A percentile compares a stretch with the other conserved stretches of the same genome.
phyloP scores from a whole-genome alignment of 2,888 invertebrate species.

The Cordylochernes scorpioides region DNA sequence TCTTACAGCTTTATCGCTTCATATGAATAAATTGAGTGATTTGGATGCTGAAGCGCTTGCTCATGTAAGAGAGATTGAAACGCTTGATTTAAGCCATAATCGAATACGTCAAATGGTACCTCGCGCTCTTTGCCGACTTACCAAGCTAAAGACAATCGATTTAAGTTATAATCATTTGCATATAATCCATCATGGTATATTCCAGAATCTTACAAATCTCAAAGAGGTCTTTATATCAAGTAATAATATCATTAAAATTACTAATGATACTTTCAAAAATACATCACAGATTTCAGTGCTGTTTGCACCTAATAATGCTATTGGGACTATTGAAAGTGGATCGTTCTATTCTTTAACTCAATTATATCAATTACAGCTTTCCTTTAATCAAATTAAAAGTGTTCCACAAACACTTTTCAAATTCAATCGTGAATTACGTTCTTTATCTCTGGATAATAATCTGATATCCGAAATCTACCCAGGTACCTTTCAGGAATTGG shows the following conservation, averaged over 20 bases:
- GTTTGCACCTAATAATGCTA: slow-evolving; percentile 59
- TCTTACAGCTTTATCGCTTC: slow-evolving; percentile 42
- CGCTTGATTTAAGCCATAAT: slow-evolving; percentile 61
- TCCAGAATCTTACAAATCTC: slow-evolving; percentile 46
- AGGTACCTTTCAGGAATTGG: slow-evolving; percentile 46
- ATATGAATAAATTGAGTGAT: slow-evolving; percentile 51
- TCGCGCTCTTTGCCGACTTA: slow-evolving; percentile 44
- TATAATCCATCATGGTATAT: slow-evolving; percentile 44
- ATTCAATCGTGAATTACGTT: slow-evolving; percentile 44
- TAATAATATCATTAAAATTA: slow-evolving; percentile 60
- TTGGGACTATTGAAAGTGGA: slow-evolving; percentile 42
- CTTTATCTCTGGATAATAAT: slow-evolving; percentile 61
- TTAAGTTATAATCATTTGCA: slow-evolving; percentile 69
- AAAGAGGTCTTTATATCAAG: slow-evolving; percentile 58
- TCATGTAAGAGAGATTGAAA: slow-evolving; percentile 43
- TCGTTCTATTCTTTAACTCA: slow-evolving; percentile 48
- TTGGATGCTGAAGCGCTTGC: slow-evolving; percentile 43
- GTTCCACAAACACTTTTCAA: slow-evolving; percentile 48
- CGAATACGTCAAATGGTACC: slow-evolving; percentile 40
- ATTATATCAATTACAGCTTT: slow-evolving; percentile 53
- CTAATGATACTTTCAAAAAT: slow-evolving; percentile 49
- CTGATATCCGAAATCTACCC: slow-evolving; percentile 44
- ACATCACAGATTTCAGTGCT: slow-evolving; percentile 47
- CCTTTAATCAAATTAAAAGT: slow-evolving; percentile 53
- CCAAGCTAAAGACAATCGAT: slow-evolving; percentile 50